These are phyloP conservation scores for Chaetura pelagica DNA, from an alignment of 2,113 vertebrate genomes.

Conservation along the genomic window DNA sequence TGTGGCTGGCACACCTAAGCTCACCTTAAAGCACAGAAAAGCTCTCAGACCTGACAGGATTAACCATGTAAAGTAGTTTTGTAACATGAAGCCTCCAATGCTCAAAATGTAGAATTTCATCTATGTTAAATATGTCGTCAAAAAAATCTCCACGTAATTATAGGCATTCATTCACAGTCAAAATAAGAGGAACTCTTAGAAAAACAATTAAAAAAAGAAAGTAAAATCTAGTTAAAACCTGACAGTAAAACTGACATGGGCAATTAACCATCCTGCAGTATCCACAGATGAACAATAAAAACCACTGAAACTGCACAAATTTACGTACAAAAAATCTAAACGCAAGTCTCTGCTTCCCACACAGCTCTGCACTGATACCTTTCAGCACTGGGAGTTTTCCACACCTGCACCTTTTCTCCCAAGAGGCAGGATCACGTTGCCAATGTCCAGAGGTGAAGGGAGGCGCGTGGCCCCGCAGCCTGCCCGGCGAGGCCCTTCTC, in stretches of 20 bases:
- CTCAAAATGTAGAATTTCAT: conserved; percentile 25
- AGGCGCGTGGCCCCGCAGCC: neutral
- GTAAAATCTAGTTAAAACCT: conserved; percentile 36
- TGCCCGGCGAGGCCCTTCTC: neutral
- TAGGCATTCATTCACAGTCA: conserved; percentile 52
- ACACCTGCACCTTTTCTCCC: neutral
- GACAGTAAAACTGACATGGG: neutral
- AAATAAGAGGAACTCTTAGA: conserved; percentile 40
- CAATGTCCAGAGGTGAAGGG: neutral
- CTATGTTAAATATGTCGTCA: neutral
- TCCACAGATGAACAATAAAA: conserved; percentile 43
- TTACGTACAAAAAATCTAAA: neutral
- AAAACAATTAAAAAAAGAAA: conserved; percentile 49
- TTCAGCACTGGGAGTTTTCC: neutral
- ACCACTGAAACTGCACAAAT: conserved; percentile 16
- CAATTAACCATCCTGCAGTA: conserved; percentile 13
- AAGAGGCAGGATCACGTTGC: neutral
- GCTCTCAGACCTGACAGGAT: neutral
- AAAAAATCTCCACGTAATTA: neutral
- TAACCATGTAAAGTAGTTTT: neutral
- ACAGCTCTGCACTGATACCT: neutral
- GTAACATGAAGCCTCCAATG: conserved; percentile 12
- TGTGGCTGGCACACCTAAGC: neutral
- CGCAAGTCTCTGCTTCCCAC: neutral
- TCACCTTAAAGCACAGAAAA: neutral